Percentiles rank a stretch among this genome's conserved stretches.
Conservation (phyloP, 2,113 vertebrate species). For the Accipiter virgatus region DNA sequence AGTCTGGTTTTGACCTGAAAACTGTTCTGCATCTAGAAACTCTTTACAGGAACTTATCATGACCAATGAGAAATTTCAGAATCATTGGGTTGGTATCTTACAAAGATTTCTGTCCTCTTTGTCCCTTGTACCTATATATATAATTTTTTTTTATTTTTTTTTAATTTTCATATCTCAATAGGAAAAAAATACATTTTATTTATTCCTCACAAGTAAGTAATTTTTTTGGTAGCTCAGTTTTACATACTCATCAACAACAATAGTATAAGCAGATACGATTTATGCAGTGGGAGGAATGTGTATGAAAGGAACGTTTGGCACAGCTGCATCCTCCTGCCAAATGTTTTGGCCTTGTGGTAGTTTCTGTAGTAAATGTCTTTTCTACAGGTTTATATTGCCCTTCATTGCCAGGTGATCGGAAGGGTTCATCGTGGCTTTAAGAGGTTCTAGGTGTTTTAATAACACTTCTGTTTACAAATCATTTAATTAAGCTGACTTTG, state of each 20-base stretch:
- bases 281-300: background rate
- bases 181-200: background rate
- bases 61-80: background rate
- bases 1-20: background rate
- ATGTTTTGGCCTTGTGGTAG: background rate
- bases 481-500: background rate
- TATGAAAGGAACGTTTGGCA: background rate
- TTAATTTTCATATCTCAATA: background rate
- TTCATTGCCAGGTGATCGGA: background rate
- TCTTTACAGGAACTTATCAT: background rate
- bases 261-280: background rate
- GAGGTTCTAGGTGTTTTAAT: background rate
- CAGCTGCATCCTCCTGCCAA: background rate
- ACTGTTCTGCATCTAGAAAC: background rate
- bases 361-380: background rate
- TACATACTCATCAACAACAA: background rate
- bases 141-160: background rate
- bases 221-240: background rate
- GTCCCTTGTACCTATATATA: background rate
- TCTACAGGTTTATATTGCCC: background rate
- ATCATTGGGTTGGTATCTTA: background rate
- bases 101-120: background rate
- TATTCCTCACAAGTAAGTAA: background rate
- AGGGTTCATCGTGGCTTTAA: fast-evolving
- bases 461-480: background rate